Conservation (phyloP, 2,113 vertebrate species). For the Perca flavescens region DNA sequence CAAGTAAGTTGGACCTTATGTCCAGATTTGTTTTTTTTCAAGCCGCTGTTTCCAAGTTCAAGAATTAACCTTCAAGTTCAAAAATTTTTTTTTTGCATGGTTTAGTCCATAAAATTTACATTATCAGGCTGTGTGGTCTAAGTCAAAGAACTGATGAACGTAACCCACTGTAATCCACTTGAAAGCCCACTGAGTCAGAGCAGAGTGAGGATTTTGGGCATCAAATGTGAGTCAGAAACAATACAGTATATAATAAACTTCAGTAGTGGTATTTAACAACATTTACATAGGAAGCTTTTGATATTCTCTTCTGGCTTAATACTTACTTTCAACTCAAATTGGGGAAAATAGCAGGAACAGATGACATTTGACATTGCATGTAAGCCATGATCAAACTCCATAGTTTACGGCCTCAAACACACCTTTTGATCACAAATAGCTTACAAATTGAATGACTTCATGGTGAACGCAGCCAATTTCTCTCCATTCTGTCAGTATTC, state of each 20-base stretch:
- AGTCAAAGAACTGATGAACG: neutral
- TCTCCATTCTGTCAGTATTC: slow-evolving; percentile 55
- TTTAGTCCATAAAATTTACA: slow-evolving; percentile 6
- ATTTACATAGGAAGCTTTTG: slow-evolving; percentile 35
- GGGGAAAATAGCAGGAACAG: slow-evolving; percentile 46
- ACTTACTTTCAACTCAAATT: slow-evolving; percentile 39
- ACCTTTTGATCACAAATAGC: slow-evolving; percentile 78
- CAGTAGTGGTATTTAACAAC: slow-evolving; percentile 33
- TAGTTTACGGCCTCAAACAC: slow-evolving; percentile 70
- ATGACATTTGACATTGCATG: slow-evolving; percentile 70
- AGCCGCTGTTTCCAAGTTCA: neutral
- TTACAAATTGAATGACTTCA: slow-evolving; percentile 74
- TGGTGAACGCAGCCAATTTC: slow-evolving; percentile 73
- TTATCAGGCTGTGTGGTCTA: slow-evolving; percentile 10
- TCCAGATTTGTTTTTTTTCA: neutral
- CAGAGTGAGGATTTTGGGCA: slow-evolving; percentile 23
- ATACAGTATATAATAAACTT: slow-evolving; percentile 28
- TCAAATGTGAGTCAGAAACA: slow-evolving; percentile 31
- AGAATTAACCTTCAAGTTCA: neutral
- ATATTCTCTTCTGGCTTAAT: slow-evolving; percentile 42
- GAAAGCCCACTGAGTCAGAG: slow-evolving; percentile 7
- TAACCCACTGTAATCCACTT: slow-evolving; percentile 6
- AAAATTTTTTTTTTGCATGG: neutral
- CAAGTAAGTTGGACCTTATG: neutral
- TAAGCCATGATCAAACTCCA: slow-evolving; percentile 68